A percentile compares a stretch with the other conserved stretches of the same genome.
These are phyloP conservation scores for Haemorhous mexicanus DNA, from an alignment of 2,113 vertebrate genomes.

Conservation along the genomic window DNA sequence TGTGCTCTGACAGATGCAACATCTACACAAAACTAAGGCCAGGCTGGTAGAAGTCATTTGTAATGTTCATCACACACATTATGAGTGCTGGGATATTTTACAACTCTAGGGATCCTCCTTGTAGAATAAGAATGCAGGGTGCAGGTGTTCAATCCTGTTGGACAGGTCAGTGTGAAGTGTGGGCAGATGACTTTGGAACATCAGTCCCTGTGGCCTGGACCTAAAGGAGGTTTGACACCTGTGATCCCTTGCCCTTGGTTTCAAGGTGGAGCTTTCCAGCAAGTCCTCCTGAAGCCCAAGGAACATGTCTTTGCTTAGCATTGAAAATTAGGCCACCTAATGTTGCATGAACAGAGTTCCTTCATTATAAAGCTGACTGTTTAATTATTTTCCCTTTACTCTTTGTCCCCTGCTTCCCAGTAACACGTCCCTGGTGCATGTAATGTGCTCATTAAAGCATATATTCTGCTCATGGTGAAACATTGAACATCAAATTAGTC, in stretches of 20 bases:
- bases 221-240: not conserved
- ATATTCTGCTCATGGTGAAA: constrained; percentile 37
- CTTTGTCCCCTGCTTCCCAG: not conserved
- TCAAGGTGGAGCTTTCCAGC: not conserved
- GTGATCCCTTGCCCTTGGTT: not conserved
- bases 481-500: not conserved
- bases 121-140: not conserved
- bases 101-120: not conserved
- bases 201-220: not conserved
- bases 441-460: constrained; percentile 47
- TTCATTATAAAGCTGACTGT: constrained; percentile 38
- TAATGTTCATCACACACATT: not conserved
- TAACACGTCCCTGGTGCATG: constrained; percentile 23
- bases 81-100: not conserved
- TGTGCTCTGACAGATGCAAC: not conserved
- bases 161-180: not conserved
- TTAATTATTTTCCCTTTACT: constrained; percentile 51
- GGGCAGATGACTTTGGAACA: not conserved
- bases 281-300: not conserved
- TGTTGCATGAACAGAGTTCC: constrained; percentile 32
- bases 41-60: not conserved
- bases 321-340: constrained; percentile 21
- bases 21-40: not conserved
- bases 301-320: not conserved
- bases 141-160: accelerated